These are phyloP conservation scores for Lutraria rhynchaena DNA, from an alignment of 1,140 invertebrate species.

Conservation along the genomic window DNA sequence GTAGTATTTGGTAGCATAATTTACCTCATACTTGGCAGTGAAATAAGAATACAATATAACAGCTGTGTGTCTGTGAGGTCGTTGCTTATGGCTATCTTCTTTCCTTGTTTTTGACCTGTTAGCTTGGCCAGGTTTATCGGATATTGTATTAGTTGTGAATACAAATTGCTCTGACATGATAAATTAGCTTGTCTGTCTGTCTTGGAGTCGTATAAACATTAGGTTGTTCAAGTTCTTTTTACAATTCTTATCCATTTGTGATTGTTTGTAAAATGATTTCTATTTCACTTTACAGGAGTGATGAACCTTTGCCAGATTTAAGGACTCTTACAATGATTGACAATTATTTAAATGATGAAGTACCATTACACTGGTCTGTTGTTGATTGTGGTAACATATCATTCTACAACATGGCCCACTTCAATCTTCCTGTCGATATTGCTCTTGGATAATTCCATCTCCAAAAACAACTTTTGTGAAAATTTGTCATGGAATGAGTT, in stretches of 20 bases:
- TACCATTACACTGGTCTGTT: constrained; percentile 32
- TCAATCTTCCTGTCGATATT: constrained; percentile 35
- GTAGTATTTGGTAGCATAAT: neutral
- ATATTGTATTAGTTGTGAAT: too few species aligned
- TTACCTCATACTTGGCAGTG: neutral
- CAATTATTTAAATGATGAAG: constrained; percentile 36
- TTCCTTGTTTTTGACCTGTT: too few species aligned
- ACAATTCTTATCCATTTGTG: neutral
- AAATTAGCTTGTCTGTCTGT: too few species aligned
- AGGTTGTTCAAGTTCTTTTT: constrained; percentile 1
- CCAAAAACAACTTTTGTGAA: too few species aligned
- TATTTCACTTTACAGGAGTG: constrained; percentile 19
- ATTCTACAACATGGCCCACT: constrained; percentile 23
- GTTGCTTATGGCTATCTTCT: too few species aligned
- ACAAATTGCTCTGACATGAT: too few species aligned
- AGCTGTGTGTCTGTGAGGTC: too few species aligned
- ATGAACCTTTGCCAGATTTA: constrained; percentile 41
- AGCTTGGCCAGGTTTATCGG: too few species aligned
- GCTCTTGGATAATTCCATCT: constrained; percentile 9
- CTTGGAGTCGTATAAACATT: neutral
- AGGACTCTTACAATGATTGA: neutral
- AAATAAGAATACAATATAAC: too few species aligned
- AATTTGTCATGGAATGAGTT: too few species aligned
- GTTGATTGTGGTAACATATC: constrained; percentile 35
- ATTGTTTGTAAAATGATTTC: too few species aligned